Base-by-base conservation (phyloP, 1,140 invertebrate species). In the Heliconius hewitsoni region DNA sequence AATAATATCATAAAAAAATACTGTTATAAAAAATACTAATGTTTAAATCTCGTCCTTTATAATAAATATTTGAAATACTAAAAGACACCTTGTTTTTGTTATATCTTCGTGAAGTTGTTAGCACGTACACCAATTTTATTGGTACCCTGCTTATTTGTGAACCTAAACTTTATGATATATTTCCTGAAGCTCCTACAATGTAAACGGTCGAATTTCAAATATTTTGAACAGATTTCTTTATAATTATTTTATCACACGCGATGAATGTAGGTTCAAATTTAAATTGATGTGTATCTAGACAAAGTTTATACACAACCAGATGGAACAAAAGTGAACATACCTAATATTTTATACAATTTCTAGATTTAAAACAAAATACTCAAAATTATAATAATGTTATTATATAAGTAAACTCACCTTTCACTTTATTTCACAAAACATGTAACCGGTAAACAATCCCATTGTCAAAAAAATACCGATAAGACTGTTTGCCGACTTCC, bases 31-130 rank as follows among this genome's bases (percentile, higher is more conserved):
- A 23, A 23, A 23, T 23, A 23, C 23, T 23, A 60, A 60, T 60
- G 27, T 60, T 60, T 60, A 9, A 27, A 27, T 23, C 19, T 55
- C 2, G 18, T n/a, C 52, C 52, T 19, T 55, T n/a, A 57, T 57
- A 3, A 57, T 57, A 57, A 23, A 57, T 57, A 57, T 57, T 57
- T 57, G 13, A 57, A 66, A 66, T 66, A 34, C 83, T 82, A 81
- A 84, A 87, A 85, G 66, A 76, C 80, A 80, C 60, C 52, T 75
- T 74, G 76, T 81, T 81, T 82, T 85, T 84, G 80, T 80, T 84
- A 84, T 79, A 82, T 82, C 75, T 85, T 81, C 75, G 87, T 84
- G 76, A 89, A 84, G 83, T 87, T 79, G 83, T 89, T 84, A 87
- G 86, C 85, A 80, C 73, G 74, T 82, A 81, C 82, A 86, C 84